Evolutionary conservation across 2,888 invertebrate species (phyloP).

Genomic region (Ashinkailepas kermadecensis): DNA sequence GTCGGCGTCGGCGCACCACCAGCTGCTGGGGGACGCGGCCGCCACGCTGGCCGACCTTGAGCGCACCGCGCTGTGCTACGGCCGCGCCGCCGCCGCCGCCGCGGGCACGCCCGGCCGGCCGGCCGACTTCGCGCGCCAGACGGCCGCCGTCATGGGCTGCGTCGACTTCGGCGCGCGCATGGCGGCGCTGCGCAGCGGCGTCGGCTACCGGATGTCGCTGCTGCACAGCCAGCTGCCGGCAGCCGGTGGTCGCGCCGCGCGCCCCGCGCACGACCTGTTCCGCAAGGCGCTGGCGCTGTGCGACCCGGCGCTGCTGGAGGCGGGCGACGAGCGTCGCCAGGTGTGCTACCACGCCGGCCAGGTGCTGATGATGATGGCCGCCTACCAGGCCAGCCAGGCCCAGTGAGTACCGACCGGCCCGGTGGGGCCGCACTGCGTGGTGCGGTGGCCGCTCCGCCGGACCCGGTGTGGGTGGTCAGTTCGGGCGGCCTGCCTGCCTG

Average conservation of each 20-base stretch:
- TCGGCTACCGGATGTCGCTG: slow-evolving; percentile 6
- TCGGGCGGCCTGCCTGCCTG: too few species aligned
- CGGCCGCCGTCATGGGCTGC: not conserved
- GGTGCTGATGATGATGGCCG: not conserved
- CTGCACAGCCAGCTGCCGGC: not conserved
- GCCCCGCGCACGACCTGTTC: not conserved
- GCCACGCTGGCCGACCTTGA: slow-evolving; percentile 2
- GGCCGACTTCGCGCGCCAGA: not conserved
- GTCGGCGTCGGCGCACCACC: slow-evolving; percentile 4
- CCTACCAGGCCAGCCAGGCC: not conserved
- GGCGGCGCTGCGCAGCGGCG: not conserved
- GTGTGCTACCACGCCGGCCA: slow-evolving; percentile 11
- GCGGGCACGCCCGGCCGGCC: not conserved
- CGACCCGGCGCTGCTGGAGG: not conserved
- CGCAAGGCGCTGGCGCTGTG: not conserved
- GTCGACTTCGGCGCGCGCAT: not conserved
- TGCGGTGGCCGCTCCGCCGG: too few species aligned
- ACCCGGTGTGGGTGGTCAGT: too few species aligned
- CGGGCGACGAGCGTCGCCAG: not conserved
- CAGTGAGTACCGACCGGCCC: not conserved
- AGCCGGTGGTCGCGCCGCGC: not conserved
- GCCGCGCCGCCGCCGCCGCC: slow-evolving; percentile 8
- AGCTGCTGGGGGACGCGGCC: not conserved
- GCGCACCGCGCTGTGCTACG: slow-evolving; percentile 5
- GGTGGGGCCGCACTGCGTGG: too few species aligned